A percentile compares a stretch with the other conserved stretches of the same genome.
Evolutionary conservation across 2,888 invertebrate species (phyloP).

Genomic region (Drosophila ustulata): DNA sequence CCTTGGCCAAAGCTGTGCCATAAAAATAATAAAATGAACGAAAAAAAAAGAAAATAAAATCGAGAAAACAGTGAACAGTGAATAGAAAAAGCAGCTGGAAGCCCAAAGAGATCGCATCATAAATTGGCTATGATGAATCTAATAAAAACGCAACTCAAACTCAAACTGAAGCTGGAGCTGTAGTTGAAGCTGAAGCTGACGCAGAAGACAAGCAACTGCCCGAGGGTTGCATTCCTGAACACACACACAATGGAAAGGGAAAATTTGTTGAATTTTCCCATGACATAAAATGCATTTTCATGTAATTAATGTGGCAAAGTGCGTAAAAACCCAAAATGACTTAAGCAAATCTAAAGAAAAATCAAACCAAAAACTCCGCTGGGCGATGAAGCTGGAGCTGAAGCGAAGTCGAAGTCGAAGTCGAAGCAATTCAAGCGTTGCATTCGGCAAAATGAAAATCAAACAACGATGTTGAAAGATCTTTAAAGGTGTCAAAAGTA

Average conservation of each 20-base stretch:
- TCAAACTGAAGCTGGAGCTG: conserved; percentile 27
- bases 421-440: conserved; percentile 49
- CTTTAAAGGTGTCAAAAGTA: conserved; percentile 79
- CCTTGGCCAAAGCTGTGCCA: conserved; percentile 57
- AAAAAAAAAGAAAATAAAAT: conserved; percentile 53
- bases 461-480: conserved; percentile 51
- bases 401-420: conserved; percentile 7
- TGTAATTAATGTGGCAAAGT: conserved; percentile 64
- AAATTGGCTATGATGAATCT: conserved; percentile 61
- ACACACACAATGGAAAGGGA: conserved; percentile 31
- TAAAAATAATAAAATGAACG: conserved; percentile 41
- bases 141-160: conserved; percentile 42
- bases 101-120: conserved; percentile 47
- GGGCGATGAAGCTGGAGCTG: conserved; percentile 22
- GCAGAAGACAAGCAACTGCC: conserved; percentile 10
- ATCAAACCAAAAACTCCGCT: conserved; percentile 6
- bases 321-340: conserved; percentile 63
- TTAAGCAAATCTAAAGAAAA: conserved; percentile 63
- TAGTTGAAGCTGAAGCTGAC: not conserved
- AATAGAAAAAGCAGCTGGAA: conserved; percentile 58
- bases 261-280: conserved; percentile 54
- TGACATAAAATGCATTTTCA: conserved; percentile 76
- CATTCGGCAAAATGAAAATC: conserved; percentile 51
- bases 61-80: conserved; percentile 29
- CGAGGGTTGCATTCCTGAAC: conserved; percentile 65